Evolutionary conservation across 1,140 invertebrate genomes (phyloP), one percentile per base, ranked within the genome.

Genomic region (Aphidius ervi): DNA sequence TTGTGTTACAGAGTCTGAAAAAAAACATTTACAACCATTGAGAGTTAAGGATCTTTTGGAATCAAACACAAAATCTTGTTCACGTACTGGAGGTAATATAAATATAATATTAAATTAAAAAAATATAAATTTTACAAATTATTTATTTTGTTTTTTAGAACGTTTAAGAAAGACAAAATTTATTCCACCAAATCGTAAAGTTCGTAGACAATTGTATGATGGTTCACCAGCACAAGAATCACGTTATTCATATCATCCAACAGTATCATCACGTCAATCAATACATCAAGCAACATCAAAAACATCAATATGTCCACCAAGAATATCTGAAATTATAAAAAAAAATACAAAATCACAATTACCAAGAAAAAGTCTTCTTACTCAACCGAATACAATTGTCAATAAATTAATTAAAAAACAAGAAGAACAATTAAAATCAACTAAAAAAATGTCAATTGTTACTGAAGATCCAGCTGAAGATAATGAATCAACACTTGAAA

Each of bases 171-270:
- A 52, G 3, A 45, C 45, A 41, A 55, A 53, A 23, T 61, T 61
- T 9, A n/a, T 55, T 4, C 9, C 55, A 9, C 59, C 59, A 31
- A 46, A 46, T 6, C 20, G 43, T 5, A 46, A 43, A 10, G 59
- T 55, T 42, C 59, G 59, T n/a, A 52, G 59, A 4, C 40, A 53
- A 16, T 45, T 61, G 5, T 61, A 61, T 31, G 52, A 41, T 0
- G 23, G 16, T 4, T 48, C 52, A 6, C 45, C 52, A 8, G 46
- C 52, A 9, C 45, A 20, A 9, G 2, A 6, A 4, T 16, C 46
- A 5, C 31, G 40, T 16, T 10, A 6, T 5, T 54, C 52, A 10
- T 41, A 41, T 3, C 20, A n/a, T 39, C 43, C 49, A n/a, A 31
- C 6, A 10, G 53, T 10, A 16, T n/a, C 20, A 42, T 4, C 31